phyloP scores from a whole-genome alignment of 2,888 invertebrate genomes.

The Drosophila prolongata region DNA sequence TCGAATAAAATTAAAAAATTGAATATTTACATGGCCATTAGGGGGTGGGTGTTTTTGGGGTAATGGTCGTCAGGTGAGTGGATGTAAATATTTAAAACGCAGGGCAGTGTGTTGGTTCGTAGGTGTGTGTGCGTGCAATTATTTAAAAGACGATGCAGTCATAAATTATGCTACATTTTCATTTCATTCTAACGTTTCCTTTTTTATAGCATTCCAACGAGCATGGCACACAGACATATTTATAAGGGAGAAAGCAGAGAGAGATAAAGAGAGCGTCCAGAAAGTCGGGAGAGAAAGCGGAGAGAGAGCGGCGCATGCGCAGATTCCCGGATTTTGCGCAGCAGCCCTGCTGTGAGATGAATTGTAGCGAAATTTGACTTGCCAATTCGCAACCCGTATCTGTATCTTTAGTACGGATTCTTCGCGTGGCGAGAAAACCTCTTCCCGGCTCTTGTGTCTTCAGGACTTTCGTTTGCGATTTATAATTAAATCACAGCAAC shows the following conservation, averaged over 20 bases:
- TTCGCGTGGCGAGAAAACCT: constrained; percentile 72
- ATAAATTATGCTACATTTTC: constrained; percentile 79
- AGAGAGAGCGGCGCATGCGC: constrained; percentile 61
- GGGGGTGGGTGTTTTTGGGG: background rate
- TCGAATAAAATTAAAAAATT: constrained; percentile 45
- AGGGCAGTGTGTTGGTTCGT: constrained; percentile 42
- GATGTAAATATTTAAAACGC: constrained; percentile 68
- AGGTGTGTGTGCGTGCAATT: constrained; percentile 73
- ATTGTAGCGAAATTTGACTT: constrained; percentile 19
- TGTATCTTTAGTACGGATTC: constrained; percentile 78
- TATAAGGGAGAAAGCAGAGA: constrained; percentile 13
- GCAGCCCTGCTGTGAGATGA: constrained; percentile 45
- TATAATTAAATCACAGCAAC: constrained; percentile 70
- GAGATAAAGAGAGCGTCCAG: constrained; percentile 6
- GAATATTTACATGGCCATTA: constrained; percentile 60
- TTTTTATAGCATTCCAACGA: constrained; percentile 72
- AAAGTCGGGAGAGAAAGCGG: background rate
- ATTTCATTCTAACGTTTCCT: constrained; percentile 79
- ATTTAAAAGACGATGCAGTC: constrained; percentile 79
- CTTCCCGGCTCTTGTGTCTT: constrained; percentile 31
- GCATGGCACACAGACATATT: constrained; percentile 54
- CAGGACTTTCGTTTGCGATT: constrained; percentile 58
- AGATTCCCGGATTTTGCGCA: constrained; percentile 39
- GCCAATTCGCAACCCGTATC: constrained; percentile 41
- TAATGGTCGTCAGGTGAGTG: constrained; percentile 50